A percentile compares a stretch with the other conserved stretches of the same genome.
These are phyloP conservation scores for Platycercus adscitus DNA, from an alignment of 2,113 vertebrate genomes.

Conservation along the genomic window DNA sequence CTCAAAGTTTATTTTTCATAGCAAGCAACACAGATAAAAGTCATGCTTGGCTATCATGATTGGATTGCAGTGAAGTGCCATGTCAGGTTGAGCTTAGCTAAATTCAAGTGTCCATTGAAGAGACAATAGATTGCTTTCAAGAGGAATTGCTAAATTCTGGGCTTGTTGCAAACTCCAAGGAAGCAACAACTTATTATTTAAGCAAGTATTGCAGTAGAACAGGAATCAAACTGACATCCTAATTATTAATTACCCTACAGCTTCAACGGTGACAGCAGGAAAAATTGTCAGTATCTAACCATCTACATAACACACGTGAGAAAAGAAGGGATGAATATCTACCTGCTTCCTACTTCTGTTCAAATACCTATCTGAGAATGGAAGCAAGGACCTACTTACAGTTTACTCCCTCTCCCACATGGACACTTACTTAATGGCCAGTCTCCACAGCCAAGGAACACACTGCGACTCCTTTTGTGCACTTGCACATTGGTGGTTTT, in stretches of 20 bases:
- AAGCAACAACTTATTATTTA: not conserved
- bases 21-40: not conserved
- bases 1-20: not conserved
- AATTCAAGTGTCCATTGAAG: not conserved
- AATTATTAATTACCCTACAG: not conserved
- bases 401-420: not conserved
- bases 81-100: not conserved
- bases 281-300: not conserved
- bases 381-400: not conserved
- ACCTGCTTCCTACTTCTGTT: not conserved
- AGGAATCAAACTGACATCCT: not conserved
- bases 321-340: not conserved
- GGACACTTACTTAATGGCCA: not conserved
- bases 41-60: not conserved
- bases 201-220: not conserved
- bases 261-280: not conserved
- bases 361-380: not conserved
- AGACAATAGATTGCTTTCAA: not conserved
- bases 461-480: not conserved
- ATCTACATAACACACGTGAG: not conserved
- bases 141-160: not conserved
- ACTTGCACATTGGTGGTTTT: accelerated
- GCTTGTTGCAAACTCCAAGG: not conserved
- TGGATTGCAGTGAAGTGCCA: not conserved
- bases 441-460: not conserved